Evolutionary conservation across 2,113 vertebrate genomes (phyloP), one percentile per base, ranked within the genome.

Genomic region (Corythornis cristatus): DNA sequence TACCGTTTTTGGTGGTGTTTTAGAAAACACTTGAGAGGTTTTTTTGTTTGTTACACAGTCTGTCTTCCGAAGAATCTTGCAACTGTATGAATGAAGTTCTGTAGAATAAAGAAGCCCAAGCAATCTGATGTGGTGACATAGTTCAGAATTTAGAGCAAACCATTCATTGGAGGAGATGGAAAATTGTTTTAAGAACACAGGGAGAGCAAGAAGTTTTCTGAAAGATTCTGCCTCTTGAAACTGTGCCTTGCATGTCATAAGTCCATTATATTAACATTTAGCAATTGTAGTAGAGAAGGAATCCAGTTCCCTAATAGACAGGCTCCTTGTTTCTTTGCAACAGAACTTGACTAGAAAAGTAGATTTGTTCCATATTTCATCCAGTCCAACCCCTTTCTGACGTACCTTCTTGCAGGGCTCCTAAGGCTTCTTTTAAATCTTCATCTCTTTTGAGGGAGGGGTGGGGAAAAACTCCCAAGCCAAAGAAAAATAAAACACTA

Each of bases 281-380:
- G 48, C 29, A 88, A n/a, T 8, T 26, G 18, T n/a, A 56, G 25
- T 7, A n/a, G 23, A 48, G 25, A 6, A 77, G 68, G 43, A 83
- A 60, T 81, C 65, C 13, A 48, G 23, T 86, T 88, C 33, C 16
- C 17, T 46, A 8, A 28, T 37, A 68, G 13, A 23, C 0, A 4
- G 23, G 12, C n/a, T 76, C 19, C 18, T 6, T 51, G 4, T 29
- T 73, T 67, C 20, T 77, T 86, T 62, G 31, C 33, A 26, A 4
- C 29, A 22, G 60, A 77, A 37, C 28, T 65, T 71, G n/a, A 70
- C 56, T 2, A 46, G 48, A 57, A 90, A 77, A 77, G 19, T 1
- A 6, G 8, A 40, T 80, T 83, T 83, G 9, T 83, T 77, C 8
- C 1, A 0, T 46, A 4, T 37, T 70, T 6, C 0, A 7, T 29